Evolutionary conservation across 2,888 invertebrate species (phyloP).

Genomic region (Orthosia gracilis): DNA sequence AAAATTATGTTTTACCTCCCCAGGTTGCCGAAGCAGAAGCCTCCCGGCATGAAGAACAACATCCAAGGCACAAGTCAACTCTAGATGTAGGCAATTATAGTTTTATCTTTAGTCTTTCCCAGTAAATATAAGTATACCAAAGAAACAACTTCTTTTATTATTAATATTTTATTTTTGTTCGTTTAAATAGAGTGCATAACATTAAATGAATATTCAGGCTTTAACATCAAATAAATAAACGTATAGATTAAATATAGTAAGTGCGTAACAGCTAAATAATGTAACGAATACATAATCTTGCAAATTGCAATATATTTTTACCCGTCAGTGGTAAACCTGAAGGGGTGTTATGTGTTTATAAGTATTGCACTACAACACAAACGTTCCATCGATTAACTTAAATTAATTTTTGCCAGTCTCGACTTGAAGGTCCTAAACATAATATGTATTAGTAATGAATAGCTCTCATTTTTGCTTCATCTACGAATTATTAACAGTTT

Average conservation of each 20-base stretch:
- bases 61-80: slow-evolving; percentile 88
- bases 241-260: slow-evolving; percentile 16
- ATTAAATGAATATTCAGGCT: slow-evolving; percentile 34
- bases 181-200: slow-evolving; percentile 47
- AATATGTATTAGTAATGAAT: background rate
- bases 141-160: slow-evolving; percentile 36
- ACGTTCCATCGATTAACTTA: background rate
- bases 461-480: background rate
- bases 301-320: slow-evolving; percentile 9
- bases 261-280: slow-evolving; percentile 1
- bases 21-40: slow-evolving; percentile 87
- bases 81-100: slow-evolving; percentile 59
- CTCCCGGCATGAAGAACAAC: slow-evolving; percentile 82
- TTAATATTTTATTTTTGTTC: slow-evolving; percentile 46
- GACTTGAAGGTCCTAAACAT: background rate
- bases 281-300: slow-evolving; percentile 13
- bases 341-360: background rate
- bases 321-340: background rate
- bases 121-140: slow-evolving; percentile 39
- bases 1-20: slow-evolving; percentile 42
- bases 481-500: background rate
- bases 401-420: background rate
- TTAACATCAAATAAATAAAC: slow-evolving; percentile 7
- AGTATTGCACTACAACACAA: background rate
- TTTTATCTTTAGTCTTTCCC: background rate